These are phyloP conservation scores for Pituophis catenifer DNA, from an alignment of 2,113 vertebrate species.

Conservation along the genomic window DNA sequence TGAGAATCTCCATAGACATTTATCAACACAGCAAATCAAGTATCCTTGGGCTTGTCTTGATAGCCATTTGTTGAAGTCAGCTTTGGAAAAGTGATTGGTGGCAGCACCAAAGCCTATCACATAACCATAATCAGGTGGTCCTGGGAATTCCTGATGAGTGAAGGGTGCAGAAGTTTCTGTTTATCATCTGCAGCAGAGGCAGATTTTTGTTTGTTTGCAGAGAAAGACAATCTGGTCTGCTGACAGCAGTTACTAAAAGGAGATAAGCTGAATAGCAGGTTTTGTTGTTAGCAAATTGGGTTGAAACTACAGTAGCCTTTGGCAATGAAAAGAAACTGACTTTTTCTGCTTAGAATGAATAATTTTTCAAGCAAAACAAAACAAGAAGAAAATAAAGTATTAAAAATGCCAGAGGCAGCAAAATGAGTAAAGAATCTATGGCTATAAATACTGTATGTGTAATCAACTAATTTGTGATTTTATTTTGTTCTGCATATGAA, in stretches of 20 bases:
- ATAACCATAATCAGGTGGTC: conserved; percentile 26
- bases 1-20: not conserved
- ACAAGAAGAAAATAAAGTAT: not conserved
- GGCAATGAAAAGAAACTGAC: not conserved
- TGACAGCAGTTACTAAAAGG: not conserved
- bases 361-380: not conserved
- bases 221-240: not conserved
- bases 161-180: conserved; percentile 28
- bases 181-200: conserved; percentile 29
- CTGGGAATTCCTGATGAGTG: conserved; percentile 41
- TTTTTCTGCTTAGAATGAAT: not conserved
- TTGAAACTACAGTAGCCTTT: conserved; percentile 9
- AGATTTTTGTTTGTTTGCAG: conserved; percentile 21
- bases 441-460: not conserved
- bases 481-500: not conserved
- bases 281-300: not conserved
- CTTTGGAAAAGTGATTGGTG: not conserved
- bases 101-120: not conserved
- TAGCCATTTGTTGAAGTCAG: not conserved
- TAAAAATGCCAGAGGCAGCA: not conserved
- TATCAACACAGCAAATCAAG: not conserved
- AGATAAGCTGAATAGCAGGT: conserved; percentile 30
- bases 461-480: not conserved
- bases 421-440: not conserved
- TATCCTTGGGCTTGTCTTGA: not conserved